phyloP scores from a whole-genome alignment of 35 echinoderm and acorn worm species.

The Anneissia japonica region DNA sequence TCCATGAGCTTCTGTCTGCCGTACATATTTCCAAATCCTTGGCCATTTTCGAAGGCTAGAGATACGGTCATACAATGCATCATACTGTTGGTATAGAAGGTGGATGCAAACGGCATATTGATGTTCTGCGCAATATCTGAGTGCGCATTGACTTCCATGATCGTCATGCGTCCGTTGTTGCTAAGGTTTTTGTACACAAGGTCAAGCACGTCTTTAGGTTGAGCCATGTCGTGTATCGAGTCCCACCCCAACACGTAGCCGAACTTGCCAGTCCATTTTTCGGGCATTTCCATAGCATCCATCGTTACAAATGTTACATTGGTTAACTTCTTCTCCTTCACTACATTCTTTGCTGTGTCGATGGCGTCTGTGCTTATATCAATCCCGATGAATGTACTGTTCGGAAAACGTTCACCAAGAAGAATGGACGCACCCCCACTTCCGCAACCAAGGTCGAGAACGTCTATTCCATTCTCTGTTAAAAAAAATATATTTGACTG shows the following conservation, averaged over 20 bases:
- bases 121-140: slow-evolving; percentile 73
- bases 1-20: slow-evolving; percentile 52
- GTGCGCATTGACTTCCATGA: slow-evolving; percentile 84
- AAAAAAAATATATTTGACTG: too few species aligned
- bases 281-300: slow-evolving; percentile 77
- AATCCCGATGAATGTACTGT: slow-evolving; percentile 59
- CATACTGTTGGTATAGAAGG: slow-evolving; percentile 90
- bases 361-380: slow-evolving; percentile 61
- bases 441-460: slow-evolving; percentile 83
- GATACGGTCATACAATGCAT: slow-evolving; percentile 96
- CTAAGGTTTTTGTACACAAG: slow-evolving; percentile 55
- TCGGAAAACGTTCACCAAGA: slow-evolving; percentile 61
- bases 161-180: slow-evolving; percentile 51
- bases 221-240: slow-evolving; percentile 92
- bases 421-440: slow-evolving; percentile 67
- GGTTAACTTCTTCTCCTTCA: slow-evolving; percentile 14
- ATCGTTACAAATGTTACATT: slow-evolving; percentile 69
- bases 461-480: slow-evolving; percentile 72
- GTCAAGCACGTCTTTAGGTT: slow-evolving; percentile 51
- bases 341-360: slow-evolving; percentile 24
- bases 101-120: slow-evolving; percentile 80
- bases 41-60: slow-evolving; percentile 41
- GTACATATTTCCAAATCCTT: slow-evolving; percentile 91
- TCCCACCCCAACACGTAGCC: slow-evolving; percentile 75
- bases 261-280: slow-evolving; percentile 58